These are phyloP conservation scores for Ormyrus thymus DNA, from an alignment of 2,888 invertebrate genomes.

Conservation along the genomic window DNA sequence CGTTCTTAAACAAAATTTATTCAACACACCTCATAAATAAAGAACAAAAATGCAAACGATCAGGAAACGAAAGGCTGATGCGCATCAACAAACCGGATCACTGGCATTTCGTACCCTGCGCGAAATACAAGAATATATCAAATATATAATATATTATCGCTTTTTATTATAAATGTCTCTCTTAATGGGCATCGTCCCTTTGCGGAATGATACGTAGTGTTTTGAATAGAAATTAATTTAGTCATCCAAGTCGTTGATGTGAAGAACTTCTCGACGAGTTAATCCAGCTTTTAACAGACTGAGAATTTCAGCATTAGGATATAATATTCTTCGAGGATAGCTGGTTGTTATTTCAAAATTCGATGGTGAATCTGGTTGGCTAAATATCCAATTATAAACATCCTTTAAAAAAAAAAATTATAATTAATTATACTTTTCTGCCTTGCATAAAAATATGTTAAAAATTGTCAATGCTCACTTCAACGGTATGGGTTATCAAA, in stretches of 20 bases:
- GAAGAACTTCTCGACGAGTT: conserved; percentile 92
- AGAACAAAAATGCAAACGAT: conserved; percentile 39
- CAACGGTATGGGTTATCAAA: conserved; percentile 85
- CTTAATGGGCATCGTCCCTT: conserved; percentile 57
- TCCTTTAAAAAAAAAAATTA: conserved; percentile 79
- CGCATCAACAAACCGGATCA: conserved; percentile 29
- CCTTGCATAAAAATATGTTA: too few relatives aligned
- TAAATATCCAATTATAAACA: conserved; percentile 95
- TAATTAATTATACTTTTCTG: not conserved
- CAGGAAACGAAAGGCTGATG: conserved; percentile 48
- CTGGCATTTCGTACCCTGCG: conserved; percentile 57
- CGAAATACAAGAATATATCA: conserved; percentile 69
- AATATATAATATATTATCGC: conserved; percentile 63
- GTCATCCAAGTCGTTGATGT: conserved; percentile 94
- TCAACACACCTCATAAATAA: conserved; percentile 8
- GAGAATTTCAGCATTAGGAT: conserved; percentile 76
- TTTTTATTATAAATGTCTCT: conserved; percentile 55
- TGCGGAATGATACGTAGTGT: conserved; percentile 59
- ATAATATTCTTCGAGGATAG: conserved; percentile 91
- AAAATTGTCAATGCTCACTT: conserved; percentile 78
- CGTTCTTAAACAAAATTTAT: conserved; percentile 2
- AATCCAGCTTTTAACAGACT: conserved; percentile 88
- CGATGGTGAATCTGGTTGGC: conserved; percentile 88
- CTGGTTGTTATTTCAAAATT: conserved; percentile 88
- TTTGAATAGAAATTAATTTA: conserved; percentile 60